These are phyloP conservation scores for Orchesella flavescens DNA, from an alignment of 2,888 invertebrate species.

Conservation along the genomic window DNA sequence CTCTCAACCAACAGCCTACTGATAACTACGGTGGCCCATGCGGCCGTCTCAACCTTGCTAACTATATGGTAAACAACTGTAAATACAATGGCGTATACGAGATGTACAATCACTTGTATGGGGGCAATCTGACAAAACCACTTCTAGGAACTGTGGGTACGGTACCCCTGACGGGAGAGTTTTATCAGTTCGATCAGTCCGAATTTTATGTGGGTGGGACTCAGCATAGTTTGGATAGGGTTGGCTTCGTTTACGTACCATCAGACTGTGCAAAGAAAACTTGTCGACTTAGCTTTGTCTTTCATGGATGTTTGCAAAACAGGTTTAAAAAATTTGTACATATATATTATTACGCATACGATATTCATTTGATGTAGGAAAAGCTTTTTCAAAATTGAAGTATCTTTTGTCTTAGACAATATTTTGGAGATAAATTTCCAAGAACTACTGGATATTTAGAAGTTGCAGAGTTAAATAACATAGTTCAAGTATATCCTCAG, in stretches of 20 bases:
- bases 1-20: constrained; percentile 72
- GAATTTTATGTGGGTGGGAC: constrained; percentile 64
- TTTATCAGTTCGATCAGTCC: constrained; percentile 69
- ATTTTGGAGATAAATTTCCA: constrained; percentile 66
- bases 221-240: constrained; percentile 66
- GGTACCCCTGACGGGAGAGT: constrained; percentile 57
- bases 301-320: constrained; percentile 71
- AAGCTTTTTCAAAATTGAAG: no score
- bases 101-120: constrained; percentile 73
- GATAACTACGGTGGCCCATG: constrained; percentile 72
- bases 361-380: no score
- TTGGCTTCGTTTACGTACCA: constrained; percentile 70
- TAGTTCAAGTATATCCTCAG: constrained; percentile 69
- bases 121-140: constrained; percentile 67
- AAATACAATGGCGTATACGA: constrained; percentile 73
- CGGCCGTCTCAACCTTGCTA: constrained; percentile 51
- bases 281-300: constrained; percentile 69
- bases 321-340: constrained; percentile 52
- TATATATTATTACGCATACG: neutral
- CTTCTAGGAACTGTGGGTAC: constrained; percentile 51
- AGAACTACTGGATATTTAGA: constrained; percentile 67
- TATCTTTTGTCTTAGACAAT: no score
- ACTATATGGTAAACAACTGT: constrained; percentile 73
- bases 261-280: constrained; percentile 62
- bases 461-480: constrained; percentile 66